Base-by-base conservation (phyloP, 2,888 invertebrate species). In the Gisinianus flammeolus region DNA sequence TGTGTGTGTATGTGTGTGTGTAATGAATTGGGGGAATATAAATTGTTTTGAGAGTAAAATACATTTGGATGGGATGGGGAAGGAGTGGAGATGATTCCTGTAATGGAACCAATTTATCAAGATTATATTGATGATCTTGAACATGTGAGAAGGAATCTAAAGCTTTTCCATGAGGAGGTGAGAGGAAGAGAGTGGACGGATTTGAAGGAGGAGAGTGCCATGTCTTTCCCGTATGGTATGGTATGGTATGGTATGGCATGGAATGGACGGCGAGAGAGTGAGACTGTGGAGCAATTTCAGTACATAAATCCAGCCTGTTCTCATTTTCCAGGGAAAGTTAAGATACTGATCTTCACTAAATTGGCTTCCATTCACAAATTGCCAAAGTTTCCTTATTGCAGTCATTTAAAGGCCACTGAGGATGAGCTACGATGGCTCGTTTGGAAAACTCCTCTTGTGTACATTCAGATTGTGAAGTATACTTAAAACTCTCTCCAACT, bases 351-450 rank as follows among this genome's bases (percentile, higher is more conserved):
- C 73, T 22, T 35, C 12, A 64, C 22, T 33, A 64, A 73, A 73
- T 73, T 73, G 58, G 73, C 33, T 64, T 64, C 73, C 35, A 73
- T 64, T 64, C 35, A 31, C 64, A 73, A 73, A 73, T 73, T 73
- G 64, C 73, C 44, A 73, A 73, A 73, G 64, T 73, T 73, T 73
- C 44, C 73, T 62, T 35, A 68, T 62, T 62, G 62, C 12, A 62
- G 24, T 16, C 62, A 62, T 62, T 62, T 62, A 62, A 62, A 62
- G 26, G 28, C 26, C 62, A 0, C 4, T 62, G 62, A 24, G 26
- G 54, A 54, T 62, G 62, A 26, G 62, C 62, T 62, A 62, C 28
- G 24, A 62, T 22, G 22, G 62, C 22, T 62, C 66, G 19, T 64
- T 30, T 64, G 16, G 12, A 30, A 64, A 28, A 26, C 64, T 64